Evolutionary conservation across 2,113 vertebrate species (phyloP), one percentile per base, ranked within the genome.

Genomic region (Osmerus eperlanus): DNA sequence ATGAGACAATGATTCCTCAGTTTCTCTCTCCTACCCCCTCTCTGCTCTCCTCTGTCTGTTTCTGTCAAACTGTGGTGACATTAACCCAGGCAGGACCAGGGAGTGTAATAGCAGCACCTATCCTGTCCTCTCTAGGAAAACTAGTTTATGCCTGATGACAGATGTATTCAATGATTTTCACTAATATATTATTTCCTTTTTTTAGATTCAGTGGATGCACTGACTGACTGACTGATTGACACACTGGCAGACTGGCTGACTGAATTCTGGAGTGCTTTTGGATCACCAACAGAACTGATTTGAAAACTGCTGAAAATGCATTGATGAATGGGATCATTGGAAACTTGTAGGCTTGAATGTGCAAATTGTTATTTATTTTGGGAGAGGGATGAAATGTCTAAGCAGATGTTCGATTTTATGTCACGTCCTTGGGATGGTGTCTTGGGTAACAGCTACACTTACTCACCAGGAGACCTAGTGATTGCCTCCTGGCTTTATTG

Each of bases 181-280:
- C 41, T 47, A 1, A 36, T 64, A 16, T 64, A 4, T 23, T 68
- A 13, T 65, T 25, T 85, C 18, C 78, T 78, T 76, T 61, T 80
- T 86, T 23, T 21, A 87, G 84, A 88, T 83, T 84, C 83, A 75
- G 41, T 4, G 16, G 28, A 36, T 62, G 23, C 18, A 15, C 32
- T 61, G 52, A 47, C 2, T 28, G 41, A 4, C 76, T 28, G 83
- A 74, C 2, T 73, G 9, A 71, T 68, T 41, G 41, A 12, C 32
- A 83, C 81, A 75, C 32, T 4, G 14, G 23, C 28, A 13, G 19
- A 12, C 25, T 56, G 52, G 21, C 2, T 75, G 16, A 74, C 70
- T 2, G 28, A 32, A 29, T 9, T 15, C 16, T 56, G 16, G 61
- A 32, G 62, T 3, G 16, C 54, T 18, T 56, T 3, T 18, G 60